phyloP scores from a whole-genome alignment of 2,797 vertebrate species.

The Lacerta bilineata region DNA sequence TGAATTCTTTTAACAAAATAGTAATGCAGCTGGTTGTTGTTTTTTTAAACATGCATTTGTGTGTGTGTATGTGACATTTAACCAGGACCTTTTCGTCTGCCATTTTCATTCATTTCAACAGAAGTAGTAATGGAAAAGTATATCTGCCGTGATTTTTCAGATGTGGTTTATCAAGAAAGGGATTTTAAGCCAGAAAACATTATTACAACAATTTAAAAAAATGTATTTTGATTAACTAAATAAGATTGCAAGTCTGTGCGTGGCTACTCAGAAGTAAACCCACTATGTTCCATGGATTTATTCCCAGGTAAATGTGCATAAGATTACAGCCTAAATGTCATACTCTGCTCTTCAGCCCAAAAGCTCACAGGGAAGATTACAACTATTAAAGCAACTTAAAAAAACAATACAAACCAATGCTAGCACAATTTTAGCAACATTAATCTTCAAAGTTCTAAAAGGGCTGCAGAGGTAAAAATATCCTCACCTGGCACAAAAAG shows the following conservation, averaged over 20 bases:
- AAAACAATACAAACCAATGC: not conserved
- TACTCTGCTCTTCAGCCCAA: not conserved
- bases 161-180: slow-evolving; percentile 51
- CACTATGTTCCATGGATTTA: too few relatives aligned
- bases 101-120: slow-evolving; percentile 52
- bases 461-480: too few relatives aligned
- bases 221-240: not conserved
- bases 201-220: not conserved
- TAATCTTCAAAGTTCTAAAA: too few relatives aligned
- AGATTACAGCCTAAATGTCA: not conserved
- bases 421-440: not conserved
- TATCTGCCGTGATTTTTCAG: slow-evolving; percentile 66
- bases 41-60: too few relatives aligned
- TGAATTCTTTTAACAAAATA: slow-evolving; percentile 47
- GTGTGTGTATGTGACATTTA: not conserved
- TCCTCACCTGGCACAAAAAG: too few relatives aligned
- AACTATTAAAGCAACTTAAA: not conserved
- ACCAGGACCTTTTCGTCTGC: slow-evolving; percentile 57
- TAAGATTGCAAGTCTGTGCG: too few relatives aligned
- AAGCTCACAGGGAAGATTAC: not conserved
- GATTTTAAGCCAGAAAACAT: not conserved
- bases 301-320: too few relatives aligned
- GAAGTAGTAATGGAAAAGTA: slow-evolving; percentile 57
- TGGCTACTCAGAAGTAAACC: too few relatives aligned
- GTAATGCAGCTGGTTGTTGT: not conserved